Evolutionary conservation across 2,797 vertebrate genomes (phyloP).

Genomic region (Chelidonichthys spinosus): DNA sequence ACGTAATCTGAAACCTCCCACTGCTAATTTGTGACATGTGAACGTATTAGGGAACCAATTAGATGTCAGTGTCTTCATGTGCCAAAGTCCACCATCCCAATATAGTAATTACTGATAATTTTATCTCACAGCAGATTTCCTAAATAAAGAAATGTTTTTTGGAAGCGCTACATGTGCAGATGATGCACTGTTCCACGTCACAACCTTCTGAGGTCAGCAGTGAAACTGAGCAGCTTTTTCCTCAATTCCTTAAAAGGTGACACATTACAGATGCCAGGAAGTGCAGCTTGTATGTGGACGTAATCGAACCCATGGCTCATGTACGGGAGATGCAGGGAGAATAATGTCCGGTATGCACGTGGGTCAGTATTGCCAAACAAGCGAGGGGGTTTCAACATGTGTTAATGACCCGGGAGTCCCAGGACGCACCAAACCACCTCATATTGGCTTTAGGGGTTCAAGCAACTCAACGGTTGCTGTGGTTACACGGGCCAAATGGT

Average conservation of each 20-base stretch:
- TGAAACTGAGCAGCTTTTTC: conserved; percentile 58
- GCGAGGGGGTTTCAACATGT: conserved; percentile 45
- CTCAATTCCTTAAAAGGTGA: conserved; percentile 49
- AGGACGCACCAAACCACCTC: conserved; percentile 43
- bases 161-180: not conserved
- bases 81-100: conserved; percentile 1
- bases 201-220: conserved; percentile 23
- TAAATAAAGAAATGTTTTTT: conserved; percentile 6
- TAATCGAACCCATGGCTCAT: conserved; percentile 25
- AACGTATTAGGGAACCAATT: conserved; percentile 24
- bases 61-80: conserved; percentile 13
- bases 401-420: conserved; percentile 65
- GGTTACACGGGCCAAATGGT: conserved; percentile 50
- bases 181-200: conserved; percentile 40
- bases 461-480: conserved; percentile 53
- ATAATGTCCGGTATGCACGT: conserved; percentile 55
- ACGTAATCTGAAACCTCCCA: conserved; percentile 45
- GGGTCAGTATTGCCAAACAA: conserved; percentile 62
- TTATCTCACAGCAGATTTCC: conserved; percentile 17
- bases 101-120: not conserved
- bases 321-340: conserved; percentile 34
- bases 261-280: conserved; percentile 63
- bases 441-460: conserved; percentile 54
- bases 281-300: conserved; percentile 17
- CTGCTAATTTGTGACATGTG: conserved; percentile 55